A percentile compares a stretch with the other conserved stretches of the same genome.
These are phyloP conservation scores for Sander vitreus DNA, from an alignment of 2,113 vertebrate species.

Conservation along the genomic window DNA sequence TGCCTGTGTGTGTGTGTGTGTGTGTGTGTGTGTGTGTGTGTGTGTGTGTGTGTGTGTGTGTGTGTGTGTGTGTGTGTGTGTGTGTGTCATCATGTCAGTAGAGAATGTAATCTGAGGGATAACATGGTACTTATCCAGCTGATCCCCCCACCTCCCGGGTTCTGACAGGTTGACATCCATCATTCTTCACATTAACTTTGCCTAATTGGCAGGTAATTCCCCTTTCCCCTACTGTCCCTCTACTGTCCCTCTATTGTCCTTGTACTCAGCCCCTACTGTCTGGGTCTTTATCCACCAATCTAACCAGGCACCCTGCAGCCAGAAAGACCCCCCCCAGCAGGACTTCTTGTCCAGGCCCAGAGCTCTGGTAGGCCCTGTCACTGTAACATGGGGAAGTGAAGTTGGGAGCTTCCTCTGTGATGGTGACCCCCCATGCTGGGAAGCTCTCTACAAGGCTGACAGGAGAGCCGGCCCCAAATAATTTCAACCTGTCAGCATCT, in stretches of 20 bases:
- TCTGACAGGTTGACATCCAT: slow-evolving; percentile 81
- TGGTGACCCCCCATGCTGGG: slow-evolving; percentile 84
- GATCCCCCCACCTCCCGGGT: slow-evolving; percentile 75
- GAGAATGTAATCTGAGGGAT: slow-evolving; percentile 83
- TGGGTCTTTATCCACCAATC: slow-evolving; percentile 64
- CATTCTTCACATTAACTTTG: slow-evolving; percentile 79
- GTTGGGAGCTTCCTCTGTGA: slow-evolving; percentile 86
- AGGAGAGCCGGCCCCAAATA: slow-evolving; percentile 79
- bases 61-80: slow-evolving; percentile 27
- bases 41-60: slow-evolving; percentile 24
- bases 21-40: neutral
- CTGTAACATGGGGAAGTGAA: slow-evolving; percentile 84
- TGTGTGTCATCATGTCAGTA: slow-evolving; percentile 64
- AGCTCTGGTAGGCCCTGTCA: slow-evolving; percentile 81
- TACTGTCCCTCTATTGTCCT: slow-evolving; percentile 65
- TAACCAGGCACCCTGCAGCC: slow-evolving; percentile 60
- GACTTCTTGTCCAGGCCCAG: slow-evolving; percentile 71
- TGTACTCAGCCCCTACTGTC: slow-evolving; percentile 67
- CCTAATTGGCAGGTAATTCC: slow-evolving; percentile 84
- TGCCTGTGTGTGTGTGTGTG: neutral
- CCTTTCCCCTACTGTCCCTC: slow-evolving; percentile 57
- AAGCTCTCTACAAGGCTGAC: slow-evolving; percentile 77
- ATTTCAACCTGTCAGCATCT: slow-evolving; percentile 56
- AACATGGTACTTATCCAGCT: slow-evolving; percentile 79
- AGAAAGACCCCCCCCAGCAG: slow-evolving; percentile 64